Evolutionary conservation across 2,888 invertebrate species (phyloP).

Genomic region (Reticulitermes lucifugus): DNA sequence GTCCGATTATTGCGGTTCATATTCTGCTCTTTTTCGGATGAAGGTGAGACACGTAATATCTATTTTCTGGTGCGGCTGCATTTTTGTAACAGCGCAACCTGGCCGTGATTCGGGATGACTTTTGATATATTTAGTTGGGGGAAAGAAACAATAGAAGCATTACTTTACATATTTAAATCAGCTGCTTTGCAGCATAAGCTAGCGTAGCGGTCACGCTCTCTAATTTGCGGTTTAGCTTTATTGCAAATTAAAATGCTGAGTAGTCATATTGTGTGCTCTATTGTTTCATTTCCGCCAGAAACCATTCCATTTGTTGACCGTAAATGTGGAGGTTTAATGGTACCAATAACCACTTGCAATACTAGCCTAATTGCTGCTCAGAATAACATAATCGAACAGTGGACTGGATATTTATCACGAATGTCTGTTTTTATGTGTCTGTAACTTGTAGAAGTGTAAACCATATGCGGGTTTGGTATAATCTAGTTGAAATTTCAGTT

Average conservation of each 20-base stretch:
- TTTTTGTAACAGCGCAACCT: no score
- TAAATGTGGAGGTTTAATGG: not conserved
- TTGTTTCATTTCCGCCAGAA: not conserved
- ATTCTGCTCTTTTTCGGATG: no score
- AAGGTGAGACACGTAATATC: no score
- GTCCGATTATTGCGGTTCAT: no score
- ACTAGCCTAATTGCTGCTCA: not conserved
- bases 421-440: not conserved
- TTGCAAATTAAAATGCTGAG: conserved; percentile 5
- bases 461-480: no score
- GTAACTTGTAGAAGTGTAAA: no score
- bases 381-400: not conserved
- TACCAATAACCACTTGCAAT: not conserved
- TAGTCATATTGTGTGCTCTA: not conserved
- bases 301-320: not conserved
- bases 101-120: no score
- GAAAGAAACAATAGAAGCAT: not conserved
- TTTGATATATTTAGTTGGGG: not conserved
- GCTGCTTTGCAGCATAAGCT: not conserved
- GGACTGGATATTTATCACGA: not conserved
- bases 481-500: no score
- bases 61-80: no score
- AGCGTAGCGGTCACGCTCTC: not conserved
- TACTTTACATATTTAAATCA: not conserved
- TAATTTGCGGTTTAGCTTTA: not conserved